Evolutionary conservation across 2,888 invertebrate genomes (phyloP).

Genomic region (Caenorhabditis panamensis): DNA sequence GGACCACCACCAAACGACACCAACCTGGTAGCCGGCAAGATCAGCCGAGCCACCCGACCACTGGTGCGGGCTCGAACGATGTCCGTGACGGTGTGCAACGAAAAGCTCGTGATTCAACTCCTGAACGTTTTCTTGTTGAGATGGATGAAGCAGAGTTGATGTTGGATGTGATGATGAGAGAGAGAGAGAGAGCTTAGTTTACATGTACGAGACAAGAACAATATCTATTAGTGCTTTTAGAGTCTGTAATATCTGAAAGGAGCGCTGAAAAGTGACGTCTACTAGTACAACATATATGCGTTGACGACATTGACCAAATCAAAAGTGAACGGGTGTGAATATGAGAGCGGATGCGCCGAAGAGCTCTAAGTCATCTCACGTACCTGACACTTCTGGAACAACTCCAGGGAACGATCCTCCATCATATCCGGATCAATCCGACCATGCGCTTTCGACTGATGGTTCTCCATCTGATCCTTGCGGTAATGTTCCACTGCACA

Average conservation of each 20-base stretch:
- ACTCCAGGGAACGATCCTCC: conserved; percentile 78
- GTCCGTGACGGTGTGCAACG: conserved; percentile 64
- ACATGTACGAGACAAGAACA: background rate
- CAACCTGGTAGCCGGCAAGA: conserved; percentile 56
- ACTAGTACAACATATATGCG: conserved; percentile 20
- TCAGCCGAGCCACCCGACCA: conserved; percentile 58
- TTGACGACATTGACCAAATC: conserved; percentile 53
- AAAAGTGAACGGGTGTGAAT: background rate
- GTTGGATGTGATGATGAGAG: background rate
- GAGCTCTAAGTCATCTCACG: too few relatives aligned
- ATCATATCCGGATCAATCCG: conserved; percentile 80
- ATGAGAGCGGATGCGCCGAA: conserved; percentile 8
- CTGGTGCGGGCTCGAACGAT: conserved; percentile 46
- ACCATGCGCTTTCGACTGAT: conserved; percentile 79
- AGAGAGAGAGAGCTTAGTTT: background rate
- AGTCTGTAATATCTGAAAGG: conserved; percentile 25
- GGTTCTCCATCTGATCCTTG: conserved; percentile 81
- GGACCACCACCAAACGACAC: conserved; percentile 51
- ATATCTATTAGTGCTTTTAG: background rate
- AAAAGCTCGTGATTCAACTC: conserved; percentile 71
- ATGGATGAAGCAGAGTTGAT: background rate
- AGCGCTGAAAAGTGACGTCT: background rate
- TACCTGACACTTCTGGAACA: conserved; percentile 76
- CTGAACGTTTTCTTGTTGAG: conserved; percentile 44
- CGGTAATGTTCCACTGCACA: conserved; percentile 79